Evolutionary conservation across 2,888 invertebrate genomes (phyloP).

Genomic region (Dynastes hyllus): DNA sequence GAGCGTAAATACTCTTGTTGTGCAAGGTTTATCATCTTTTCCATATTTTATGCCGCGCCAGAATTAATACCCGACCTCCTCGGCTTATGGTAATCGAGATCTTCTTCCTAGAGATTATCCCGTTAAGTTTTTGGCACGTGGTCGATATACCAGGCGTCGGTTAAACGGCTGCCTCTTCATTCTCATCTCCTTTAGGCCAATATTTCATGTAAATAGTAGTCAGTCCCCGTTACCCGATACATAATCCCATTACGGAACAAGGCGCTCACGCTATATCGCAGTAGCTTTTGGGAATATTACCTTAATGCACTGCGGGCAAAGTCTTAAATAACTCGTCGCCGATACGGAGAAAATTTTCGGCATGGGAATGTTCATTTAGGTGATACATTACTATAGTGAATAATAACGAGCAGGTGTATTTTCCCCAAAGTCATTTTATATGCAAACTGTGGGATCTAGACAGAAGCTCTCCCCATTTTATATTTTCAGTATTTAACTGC

Average conservation of each 20-base stretch:
- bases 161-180: conserved; percentile 15
- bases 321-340: conserved; percentile 23
- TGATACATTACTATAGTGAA: not conserved
- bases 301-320: conserved; percentile 21
- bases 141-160: conserved; percentile 8
- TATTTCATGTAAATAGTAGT: conserved; percentile 40
- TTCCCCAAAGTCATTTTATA: no score
- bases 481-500: no score
- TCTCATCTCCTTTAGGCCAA: conserved; percentile 13
- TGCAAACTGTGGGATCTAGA: no score
- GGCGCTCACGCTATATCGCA: not conserved
- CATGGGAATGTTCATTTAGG: not conserved
- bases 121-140: conserved; percentile 36
- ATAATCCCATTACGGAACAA: conserved; percentile 34
- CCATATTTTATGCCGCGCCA: conserved; percentile 11
- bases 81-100: conserved; percentile 25
- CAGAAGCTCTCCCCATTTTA: no score
- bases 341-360: conserved; percentile 9
- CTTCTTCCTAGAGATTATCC: conserved; percentile 32
- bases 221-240: conserved; percentile 20
- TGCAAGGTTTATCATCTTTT: conserved; percentile 16
- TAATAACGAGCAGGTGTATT: not conserved
- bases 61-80: conserved; percentile 31
- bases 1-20: conserved; percentile 1
- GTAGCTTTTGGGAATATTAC: conserved; percentile 32